A percentile compares a stretch with the other conserved stretches of the same genome.
Evolutionary conservation across 2,113 vertebrate species (phyloP).

Genomic region (Capricornis sumatraensis): DNA sequence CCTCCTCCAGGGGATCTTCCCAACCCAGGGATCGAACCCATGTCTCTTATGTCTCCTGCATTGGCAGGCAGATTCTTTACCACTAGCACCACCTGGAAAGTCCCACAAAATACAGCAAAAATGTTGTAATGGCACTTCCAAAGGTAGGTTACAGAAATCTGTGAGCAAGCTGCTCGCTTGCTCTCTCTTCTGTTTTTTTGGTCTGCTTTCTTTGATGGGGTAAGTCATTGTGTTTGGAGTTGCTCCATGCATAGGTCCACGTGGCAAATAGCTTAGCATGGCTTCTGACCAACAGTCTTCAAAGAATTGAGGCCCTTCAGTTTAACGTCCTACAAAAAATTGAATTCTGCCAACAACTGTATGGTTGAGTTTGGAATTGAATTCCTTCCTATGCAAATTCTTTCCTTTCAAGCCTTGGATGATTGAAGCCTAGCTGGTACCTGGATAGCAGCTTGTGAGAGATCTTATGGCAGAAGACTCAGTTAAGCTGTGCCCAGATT

Average conservation of each 20-base stretch:
- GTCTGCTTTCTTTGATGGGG: not conserved
- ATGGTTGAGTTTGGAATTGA: not conserved
- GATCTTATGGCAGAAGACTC: not conserved
- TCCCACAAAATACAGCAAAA: not conserved
- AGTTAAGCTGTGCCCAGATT: not conserved
- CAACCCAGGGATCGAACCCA: rapidly evolving
- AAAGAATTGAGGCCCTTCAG: not conserved
- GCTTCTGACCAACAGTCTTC: not conserved
- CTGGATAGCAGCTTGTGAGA: not conserved
- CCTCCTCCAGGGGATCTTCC: not conserved
- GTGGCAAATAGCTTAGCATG: not conserved
- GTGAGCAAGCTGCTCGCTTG: not conserved
- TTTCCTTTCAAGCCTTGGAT: not conserved
- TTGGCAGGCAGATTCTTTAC: not conserved
- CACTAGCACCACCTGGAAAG: not conserved
- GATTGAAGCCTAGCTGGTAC: not conserved
- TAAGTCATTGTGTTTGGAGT: not conserved
- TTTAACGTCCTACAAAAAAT: not conserved
- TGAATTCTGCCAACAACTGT: not conserved
- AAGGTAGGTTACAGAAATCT: not conserved
- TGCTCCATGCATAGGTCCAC: not conserved
- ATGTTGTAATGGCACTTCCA: not conserved
- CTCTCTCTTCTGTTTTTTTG: not conserved
- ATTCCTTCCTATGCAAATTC: not conserved
- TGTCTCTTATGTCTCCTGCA: not conserved